Evolutionary conservation across 2,888 invertebrate species (phyloP).

Genomic region (Eupsilia transversa): DNA sequence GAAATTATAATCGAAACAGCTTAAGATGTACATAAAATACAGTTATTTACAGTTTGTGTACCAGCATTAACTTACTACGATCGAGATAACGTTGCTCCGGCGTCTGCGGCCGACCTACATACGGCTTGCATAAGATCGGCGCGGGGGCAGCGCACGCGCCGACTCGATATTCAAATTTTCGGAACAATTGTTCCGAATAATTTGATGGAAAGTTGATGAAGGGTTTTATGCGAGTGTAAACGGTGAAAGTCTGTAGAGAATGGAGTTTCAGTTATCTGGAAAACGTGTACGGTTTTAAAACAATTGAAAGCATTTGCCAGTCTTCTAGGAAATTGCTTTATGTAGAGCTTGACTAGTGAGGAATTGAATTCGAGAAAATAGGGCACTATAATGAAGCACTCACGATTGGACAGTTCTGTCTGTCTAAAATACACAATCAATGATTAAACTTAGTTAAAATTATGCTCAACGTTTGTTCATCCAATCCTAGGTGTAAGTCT

Average conservation of each 20-base stretch:
- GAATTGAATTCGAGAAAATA: conserved; percentile 1
- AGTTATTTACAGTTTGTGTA: conserved; percentile 66
- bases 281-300: conserved; percentile 1
- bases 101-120: conserved; percentile 74
- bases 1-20: conserved; percentile 50
- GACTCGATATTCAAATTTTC: conserved; percentile 75
- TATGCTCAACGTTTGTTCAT: neutral
- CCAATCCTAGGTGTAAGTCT: neutral
- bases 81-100: conserved; percentile 69
- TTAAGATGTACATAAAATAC: conserved; percentile 65
- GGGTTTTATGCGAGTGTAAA: conserved; percentile 58
- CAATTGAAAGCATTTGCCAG: conserved; percentile 9
- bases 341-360: neutral
- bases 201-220: conserved; percentile 68
- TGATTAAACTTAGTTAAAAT: neutral
- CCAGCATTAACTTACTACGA: conserved; percentile 65
- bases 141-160: conserved; percentile 68
- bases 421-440: neutral
- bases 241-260: conserved; percentile 52
- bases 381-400: neutral
- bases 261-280: conserved; percentile 17
- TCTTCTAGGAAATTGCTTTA: conserved; percentile 13
- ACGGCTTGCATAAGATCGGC: conserved; percentile 73
- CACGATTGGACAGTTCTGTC: neutral
- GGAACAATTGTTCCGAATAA: conserved; percentile 66